Evolutionary conservation across 2,797 vertebrate genomes (phyloP).

Genomic region (Siniperca undulata): DNA sequence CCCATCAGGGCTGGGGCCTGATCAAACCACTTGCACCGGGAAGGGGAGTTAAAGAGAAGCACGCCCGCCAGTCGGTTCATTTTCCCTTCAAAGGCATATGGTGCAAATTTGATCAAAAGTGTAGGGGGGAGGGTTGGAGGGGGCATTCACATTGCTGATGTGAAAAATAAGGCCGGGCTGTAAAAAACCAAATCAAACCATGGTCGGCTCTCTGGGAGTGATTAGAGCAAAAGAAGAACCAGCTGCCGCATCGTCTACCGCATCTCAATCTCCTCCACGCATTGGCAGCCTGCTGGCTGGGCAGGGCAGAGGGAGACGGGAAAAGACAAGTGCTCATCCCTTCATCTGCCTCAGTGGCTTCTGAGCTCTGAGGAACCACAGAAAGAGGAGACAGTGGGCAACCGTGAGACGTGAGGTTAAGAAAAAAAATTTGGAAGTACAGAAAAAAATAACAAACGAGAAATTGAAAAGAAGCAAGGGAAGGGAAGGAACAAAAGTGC

Average conservation of each 20-base stretch:
- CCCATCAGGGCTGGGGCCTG: conserved; percentile 80
- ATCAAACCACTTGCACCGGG: conserved; percentile 82
- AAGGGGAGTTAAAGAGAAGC: conserved; percentile 81
- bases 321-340: conserved; percentile 68
- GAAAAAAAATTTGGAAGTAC: conserved; percentile 26
- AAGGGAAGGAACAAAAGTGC: conserved; percentile 24
- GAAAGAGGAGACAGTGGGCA: conserved; percentile 34
- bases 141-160: conserved; percentile 81
- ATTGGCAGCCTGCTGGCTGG: conserved; percentile 70
- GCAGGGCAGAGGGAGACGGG: conserved; percentile 31
- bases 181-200: conserved; percentile 87
- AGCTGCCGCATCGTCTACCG: conserved; percentile 79
- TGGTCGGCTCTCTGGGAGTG: conserved; percentile 83
- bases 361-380: conserved; percentile 55
- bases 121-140: conserved; percentile 57
- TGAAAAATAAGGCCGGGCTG: conserved; percentile 87
- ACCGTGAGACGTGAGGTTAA: conserved; percentile 23
- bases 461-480: not conserved
- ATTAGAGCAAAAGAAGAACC: conserved; percentile 87
- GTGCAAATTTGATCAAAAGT: conserved; percentile 90
- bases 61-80: conserved; percentile 79
- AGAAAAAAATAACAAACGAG: conserved; percentile 17
- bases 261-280: conserved; percentile 77
- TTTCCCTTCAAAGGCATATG: conserved; percentile 86
- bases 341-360: conserved; percentile 60